Percentiles rank a stretch among this genome's conserved stretches.
phyloP scores from a whole-genome alignment of 2,888 invertebrate species.

The Temnothorax rugatulus region DNA sequence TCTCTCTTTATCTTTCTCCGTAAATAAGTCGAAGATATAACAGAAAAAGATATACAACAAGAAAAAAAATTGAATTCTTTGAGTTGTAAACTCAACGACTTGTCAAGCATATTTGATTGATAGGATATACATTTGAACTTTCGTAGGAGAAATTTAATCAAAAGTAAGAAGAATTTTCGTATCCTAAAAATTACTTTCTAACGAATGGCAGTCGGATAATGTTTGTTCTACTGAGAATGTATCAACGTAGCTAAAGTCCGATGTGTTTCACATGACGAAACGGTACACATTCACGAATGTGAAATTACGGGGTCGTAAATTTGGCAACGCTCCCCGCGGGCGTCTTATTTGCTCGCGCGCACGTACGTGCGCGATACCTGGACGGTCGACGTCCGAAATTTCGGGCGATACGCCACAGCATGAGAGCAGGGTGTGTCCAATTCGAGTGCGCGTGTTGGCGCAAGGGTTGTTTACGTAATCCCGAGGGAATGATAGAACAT shows the following conservation, averaged over 20 bases:
- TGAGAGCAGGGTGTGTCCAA: conserved; percentile 71
- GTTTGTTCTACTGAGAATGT: not conserved
- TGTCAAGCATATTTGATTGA: not conserved
- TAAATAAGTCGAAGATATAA: not conserved
- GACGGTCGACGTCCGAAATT: conserved; percentile 59
- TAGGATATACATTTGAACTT: not conserved
- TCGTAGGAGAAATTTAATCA: not conserved
- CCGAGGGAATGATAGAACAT: conserved; percentile 62
- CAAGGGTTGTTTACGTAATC: conserved; percentile 70
- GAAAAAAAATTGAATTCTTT: not conserved
- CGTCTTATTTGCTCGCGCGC: conserved; percentile 34
- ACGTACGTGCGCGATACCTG: conserved; percentile 18
- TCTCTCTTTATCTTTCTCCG: not conserved
- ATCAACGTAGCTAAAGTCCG: conserved; percentile 62
- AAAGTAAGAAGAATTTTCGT: not conserved
- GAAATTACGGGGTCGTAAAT: conserved; percentile 56
- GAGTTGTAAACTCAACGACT: not conserved
- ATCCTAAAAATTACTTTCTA: not conserved
- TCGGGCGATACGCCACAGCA: conserved; percentile 37
- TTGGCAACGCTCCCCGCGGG: conserved; percentile 33
- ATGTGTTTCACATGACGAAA: conserved; percentile 48
- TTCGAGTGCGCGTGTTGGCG: conserved; percentile 68
- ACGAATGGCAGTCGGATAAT: not conserved
- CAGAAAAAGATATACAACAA: not conserved
- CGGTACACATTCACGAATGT: conserved; percentile 26